Conservation (phyloP, 2,113 vertebrate species). For the Triplophysa siluroides region DNA sequence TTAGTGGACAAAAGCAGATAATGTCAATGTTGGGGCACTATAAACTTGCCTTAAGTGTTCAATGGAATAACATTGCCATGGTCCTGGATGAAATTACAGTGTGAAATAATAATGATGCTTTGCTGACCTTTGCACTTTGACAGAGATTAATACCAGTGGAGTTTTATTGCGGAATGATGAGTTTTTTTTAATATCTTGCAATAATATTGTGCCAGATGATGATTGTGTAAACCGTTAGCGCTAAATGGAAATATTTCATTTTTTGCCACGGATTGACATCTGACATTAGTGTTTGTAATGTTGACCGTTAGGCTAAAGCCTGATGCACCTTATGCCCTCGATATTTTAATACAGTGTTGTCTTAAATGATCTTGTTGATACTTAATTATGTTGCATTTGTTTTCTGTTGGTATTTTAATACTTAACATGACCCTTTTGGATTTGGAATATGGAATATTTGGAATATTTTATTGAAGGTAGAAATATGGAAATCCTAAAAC, state of each 20-base stretch:
- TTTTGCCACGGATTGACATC: neutral
- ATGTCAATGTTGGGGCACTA: conserved; percentile 37
- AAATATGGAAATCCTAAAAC: neutral
- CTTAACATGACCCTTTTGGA: neutral
- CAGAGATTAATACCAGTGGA: neutral
- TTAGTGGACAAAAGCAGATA: neutral
- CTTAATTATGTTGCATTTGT: neutral
- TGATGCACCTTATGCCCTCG: conserved; percentile 27
- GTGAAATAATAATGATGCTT: conserved; percentile 9
- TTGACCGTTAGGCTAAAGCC: neutral
- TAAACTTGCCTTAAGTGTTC: conserved; percentile 37
- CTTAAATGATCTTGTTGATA: neutral
- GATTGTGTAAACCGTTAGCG: conserved; percentile 1
- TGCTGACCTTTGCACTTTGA: conserved; percentile 72
- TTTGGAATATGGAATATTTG: neutral
- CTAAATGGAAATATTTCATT: neutral
- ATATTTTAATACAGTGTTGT: neutral
- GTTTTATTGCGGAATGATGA: neutral
- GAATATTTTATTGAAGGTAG: neutral
- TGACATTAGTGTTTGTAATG: conserved; percentile 5
- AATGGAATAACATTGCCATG: conserved; percentile 27
- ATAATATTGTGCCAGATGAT: conserved; percentile 40
- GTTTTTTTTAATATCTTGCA: conserved; percentile 20
- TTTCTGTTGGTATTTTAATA: neutral
- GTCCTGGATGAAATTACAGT: conserved; percentile 47